phyloP scores from a whole-genome alignment of 2,113 vertebrate species.

The Pipa parva region DNA sequence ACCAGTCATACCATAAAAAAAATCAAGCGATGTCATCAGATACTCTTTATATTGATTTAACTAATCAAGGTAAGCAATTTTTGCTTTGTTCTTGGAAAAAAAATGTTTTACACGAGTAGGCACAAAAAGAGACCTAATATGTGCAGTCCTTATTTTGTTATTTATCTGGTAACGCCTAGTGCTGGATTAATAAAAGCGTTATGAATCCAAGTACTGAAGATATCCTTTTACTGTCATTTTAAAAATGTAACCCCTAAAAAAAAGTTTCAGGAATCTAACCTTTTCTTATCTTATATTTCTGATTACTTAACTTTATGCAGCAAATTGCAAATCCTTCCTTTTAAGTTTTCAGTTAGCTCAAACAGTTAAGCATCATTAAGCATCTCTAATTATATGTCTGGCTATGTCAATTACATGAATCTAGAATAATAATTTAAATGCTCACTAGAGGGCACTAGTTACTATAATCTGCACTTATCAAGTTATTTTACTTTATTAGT shows the following conservation, averaged over 20 bases:
- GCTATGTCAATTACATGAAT: neutral
- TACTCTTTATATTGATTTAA: too few relatives aligned
- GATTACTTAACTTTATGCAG: too few relatives aligned
- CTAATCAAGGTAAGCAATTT: too few relatives aligned
- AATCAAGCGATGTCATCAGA: too few relatives aligned
- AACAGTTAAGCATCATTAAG: neutral
- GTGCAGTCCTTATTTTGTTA: too few relatives aligned
- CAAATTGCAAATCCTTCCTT: too few relatives aligned
- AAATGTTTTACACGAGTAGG: too few relatives aligned
- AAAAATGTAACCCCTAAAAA: too few relatives aligned
- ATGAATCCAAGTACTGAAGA: neutral
- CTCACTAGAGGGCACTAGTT: constrained; percentile 34
- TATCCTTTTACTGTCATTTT: neutral
- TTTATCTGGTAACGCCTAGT: neutral
- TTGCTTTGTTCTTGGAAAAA: too few relatives aligned
- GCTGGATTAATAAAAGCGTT: neutral
- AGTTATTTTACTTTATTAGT: constrained; percentile 5
- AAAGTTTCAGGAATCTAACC: too few relatives aligned
- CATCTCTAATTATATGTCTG: neutral
- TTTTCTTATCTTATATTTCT: neutral
- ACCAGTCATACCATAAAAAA: too few relatives aligned
- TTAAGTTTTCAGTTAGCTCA: neutral
- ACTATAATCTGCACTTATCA: constrained; percentile 18
- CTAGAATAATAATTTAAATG: constrained; percentile 6
- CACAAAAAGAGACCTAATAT: too few relatives aligned